Evolutionary conservation across 92 coral and sea anemone genomes (phyloP).

Genomic region (Siderastrea siderea): DNA sequence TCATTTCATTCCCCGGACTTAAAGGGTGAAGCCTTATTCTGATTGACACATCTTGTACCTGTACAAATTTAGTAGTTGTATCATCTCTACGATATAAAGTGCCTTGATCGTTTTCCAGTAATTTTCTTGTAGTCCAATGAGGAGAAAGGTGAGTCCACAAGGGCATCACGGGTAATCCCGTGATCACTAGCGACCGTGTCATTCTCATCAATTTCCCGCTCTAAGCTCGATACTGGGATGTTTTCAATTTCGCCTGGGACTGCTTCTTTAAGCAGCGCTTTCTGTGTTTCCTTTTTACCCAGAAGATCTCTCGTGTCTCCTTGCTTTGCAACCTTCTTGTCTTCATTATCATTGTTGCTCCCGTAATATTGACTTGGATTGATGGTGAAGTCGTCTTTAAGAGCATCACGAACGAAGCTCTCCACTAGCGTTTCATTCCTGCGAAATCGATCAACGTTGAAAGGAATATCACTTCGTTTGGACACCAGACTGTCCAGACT

Average conservation of each 20-base stretch:
- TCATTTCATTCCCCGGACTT: neutral
- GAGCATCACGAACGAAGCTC: slow-evolving; percentile 84
- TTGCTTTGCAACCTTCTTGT: slow-evolving; percentile 69
- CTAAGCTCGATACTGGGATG: slow-evolving; percentile 88
- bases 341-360: slow-evolving; percentile 23
- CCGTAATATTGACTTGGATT: slow-evolving; percentile 24
- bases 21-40: too few relatives aligned
- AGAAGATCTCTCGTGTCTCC: slow-evolving; percentile 84
- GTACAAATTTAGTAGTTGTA: neutral
- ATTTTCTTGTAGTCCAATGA: slow-evolving; percentile 88
- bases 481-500: slow-evolving; percentile 21
- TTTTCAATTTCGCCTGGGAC: slow-evolving; percentile 84
- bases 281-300: slow-evolving; percentile 75
- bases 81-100: slow-evolving; percentile 60
- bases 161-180: slow-evolving; percentile 87
- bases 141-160: slow-evolving; percentile 96
- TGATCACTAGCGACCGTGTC: slow-evolving; percentile 88
- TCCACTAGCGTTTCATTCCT: slow-evolving; percentile 80
- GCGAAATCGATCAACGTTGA: slow-evolving; percentile 72
- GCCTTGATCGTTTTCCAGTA: slow-evolving; percentile 91
- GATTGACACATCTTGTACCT: too few relatives aligned
- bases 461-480: slow-evolving; percentile 72
- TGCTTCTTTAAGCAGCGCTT: slow-evolving; percentile 74
- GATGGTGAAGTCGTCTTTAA: slow-evolving; percentile 68
- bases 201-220: slow-evolving; percentile 88